These are phyloP conservation scores for Mayetiola destructor DNA, from an alignment of 2,888 invertebrate genomes.

Conservation along the genomic window DNA sequence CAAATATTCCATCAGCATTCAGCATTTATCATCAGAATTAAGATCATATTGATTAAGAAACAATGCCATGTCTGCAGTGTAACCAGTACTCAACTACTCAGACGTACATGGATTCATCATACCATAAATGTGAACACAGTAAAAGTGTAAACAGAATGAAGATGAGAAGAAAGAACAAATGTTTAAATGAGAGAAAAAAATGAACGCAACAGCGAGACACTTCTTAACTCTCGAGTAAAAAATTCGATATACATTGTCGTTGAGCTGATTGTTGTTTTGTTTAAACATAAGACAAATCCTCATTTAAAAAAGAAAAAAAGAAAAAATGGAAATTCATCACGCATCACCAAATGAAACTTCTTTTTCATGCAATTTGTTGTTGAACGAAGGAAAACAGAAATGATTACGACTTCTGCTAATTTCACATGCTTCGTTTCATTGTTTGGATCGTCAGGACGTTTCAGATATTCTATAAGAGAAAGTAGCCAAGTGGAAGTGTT, in stretches of 20 bases:
- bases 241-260: not conserved
- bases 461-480: not conserved
- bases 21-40: slow-evolving; percentile 11
- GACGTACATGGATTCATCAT: slow-evolving; percentile 1
- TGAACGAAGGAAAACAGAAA: not conserved
- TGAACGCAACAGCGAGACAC: not conserved
- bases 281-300: not conserved
- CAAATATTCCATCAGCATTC: too few relatives aligned
- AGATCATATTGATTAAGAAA: not conserved
- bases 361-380: too few relatives aligned
- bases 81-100: too few relatives aligned
- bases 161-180: not conserved
- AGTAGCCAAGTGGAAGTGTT: not conserved
- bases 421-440: not conserved
- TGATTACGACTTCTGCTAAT: slow-evolving; percentile 10
- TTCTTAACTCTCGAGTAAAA: not conserved
- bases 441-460: not conserved
- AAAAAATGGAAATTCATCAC: not conserved
- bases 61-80: not conserved
- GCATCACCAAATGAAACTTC: not conserved
- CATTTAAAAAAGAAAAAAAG: too few relatives aligned
- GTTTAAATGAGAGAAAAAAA: not conserved
- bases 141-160: not conserved
- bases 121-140: slow-evolving; percentile 6
- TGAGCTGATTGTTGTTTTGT: not conserved